These are phyloP conservation scores for Dryas iulia DNA, from an alignment of 1,140 invertebrate genomes.

Conservation along the genomic window DNA sequence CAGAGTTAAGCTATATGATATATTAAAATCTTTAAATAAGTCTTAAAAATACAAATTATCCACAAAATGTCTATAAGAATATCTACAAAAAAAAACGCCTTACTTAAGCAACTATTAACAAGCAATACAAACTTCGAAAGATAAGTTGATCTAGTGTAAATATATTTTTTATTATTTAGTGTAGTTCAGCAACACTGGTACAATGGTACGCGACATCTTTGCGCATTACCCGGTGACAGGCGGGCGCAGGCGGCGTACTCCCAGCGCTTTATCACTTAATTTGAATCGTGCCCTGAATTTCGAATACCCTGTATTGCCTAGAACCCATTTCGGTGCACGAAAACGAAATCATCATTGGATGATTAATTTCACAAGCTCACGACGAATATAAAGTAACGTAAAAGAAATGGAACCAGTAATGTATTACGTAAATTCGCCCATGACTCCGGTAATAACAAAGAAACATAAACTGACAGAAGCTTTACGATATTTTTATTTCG, in stretches of 20 bases:
- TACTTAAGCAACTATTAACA: background rate
- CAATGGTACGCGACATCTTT: slow-evolving; percentile 31
- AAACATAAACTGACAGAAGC: slow-evolving; percentile 34
- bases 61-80: too few relatives aligned
- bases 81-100: too few relatives aligned
- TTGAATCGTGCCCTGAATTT: slow-evolving; percentile 70
- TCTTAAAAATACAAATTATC: too few relatives aligned
- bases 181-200: slow-evolving; percentile 3
- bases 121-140: background rate
- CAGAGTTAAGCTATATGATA: too few relatives aligned
- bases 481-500: slow-evolving; percentile 33
- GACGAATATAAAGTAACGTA: slow-evolving; percentile 28
- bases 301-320: slow-evolving; percentile 41
- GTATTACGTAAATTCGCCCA: slow-evolving; percentile 14
- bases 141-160: background rate
- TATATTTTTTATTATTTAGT: slow-evolving; percentile 1
- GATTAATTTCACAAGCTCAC: slow-evolving; percentile 38
- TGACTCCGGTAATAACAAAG: slow-evolving; percentile 18
- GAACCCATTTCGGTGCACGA: slow-evolving; percentile 43
- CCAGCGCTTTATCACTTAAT: slow-evolving; percentile 71
- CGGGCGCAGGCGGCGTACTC: slow-evolving; percentile 49
- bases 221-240: slow-evolving; percentile 54
- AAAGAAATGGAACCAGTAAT: slow-evolving; percentile 23
- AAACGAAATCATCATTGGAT: slow-evolving; percentile 47
- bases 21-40: too few relatives aligned